Conservation (phyloP, 1,140 invertebrate genomes). For the Drosophila ogumai region DNA sequence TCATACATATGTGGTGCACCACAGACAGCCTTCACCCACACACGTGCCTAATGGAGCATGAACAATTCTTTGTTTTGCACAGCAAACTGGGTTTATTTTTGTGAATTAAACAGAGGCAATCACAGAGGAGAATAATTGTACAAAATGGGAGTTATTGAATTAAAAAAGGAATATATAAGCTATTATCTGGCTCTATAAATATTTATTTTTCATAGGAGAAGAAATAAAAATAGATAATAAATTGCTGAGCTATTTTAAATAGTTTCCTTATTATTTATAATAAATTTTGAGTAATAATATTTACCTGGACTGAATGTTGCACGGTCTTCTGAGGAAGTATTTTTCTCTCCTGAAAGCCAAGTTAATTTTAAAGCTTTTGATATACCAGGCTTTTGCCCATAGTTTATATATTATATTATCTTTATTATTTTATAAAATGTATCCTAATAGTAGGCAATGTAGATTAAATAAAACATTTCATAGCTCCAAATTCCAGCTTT, state of each 20-base stretch:
- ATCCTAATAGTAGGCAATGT: constrained; percentile 26
- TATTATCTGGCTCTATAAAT: too few species aligned
- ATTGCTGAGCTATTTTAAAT: too few species aligned
- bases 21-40: constrained; percentile 77
- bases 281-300: too few species aligned
- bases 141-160: too few species aligned
- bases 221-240: too few species aligned
- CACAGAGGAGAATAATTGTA: not conserved
- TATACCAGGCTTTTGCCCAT: too few species aligned
- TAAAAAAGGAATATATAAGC: too few species aligned
- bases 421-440: not conserved
- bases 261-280: too few species aligned
- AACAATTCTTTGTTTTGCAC: constrained; percentile 35
- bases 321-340: not conserved
- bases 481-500: not conserved
- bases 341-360: not conserved
- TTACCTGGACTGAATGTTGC: not conserved
- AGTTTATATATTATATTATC: not conserved
- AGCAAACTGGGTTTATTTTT: constrained; percentile 23
- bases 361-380: not conserved
- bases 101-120: constrained; percentile 6
- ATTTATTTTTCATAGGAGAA: too few species aligned
- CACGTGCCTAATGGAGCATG: constrained; percentile 66
- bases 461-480: not conserved
- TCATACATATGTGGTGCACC: constrained; percentile 39